Conservation (phyloP, 2,113 vertebrate species). For the Gadus macrocephalus region DNA sequence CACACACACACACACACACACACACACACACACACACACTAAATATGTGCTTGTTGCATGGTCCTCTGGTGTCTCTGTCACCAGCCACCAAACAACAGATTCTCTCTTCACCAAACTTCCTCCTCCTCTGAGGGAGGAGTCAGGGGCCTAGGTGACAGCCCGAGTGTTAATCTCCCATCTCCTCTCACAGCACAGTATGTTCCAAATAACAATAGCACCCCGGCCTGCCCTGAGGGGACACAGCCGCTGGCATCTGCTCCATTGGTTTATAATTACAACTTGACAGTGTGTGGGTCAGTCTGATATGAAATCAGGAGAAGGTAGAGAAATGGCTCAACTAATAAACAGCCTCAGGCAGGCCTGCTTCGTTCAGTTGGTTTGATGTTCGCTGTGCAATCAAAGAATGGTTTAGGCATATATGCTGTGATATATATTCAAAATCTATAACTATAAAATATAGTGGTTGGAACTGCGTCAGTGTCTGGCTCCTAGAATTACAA, state of each 20-base stretch:
- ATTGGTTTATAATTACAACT: conserved; percentile 50
- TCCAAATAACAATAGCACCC: conserved; percentile 60
- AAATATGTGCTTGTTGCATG: background rate
- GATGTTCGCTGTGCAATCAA: background rate
- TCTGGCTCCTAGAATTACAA: too few relatives aligned
- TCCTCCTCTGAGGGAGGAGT: conserved; percentile 3
- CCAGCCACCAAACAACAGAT: conserved; percentile 27
- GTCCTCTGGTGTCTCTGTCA: conserved; percentile 4
- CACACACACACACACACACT: background rate
- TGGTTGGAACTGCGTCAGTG: too few relatives aligned
- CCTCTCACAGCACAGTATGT: conserved; percentile 52
- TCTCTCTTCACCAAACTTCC: conserved; percentile 29
- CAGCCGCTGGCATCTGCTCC: conserved; percentile 35
- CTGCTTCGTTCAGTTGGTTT: conserved; percentile 3
- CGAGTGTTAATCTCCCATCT: conserved; percentile 42
- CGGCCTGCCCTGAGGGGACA: conserved; percentile 42
- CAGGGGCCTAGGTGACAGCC: conserved; percentile 21
- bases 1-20: background rate
- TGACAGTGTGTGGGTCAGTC: conserved; percentile 24
- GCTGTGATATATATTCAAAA: too few relatives aligned
- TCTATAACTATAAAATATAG: too few relatives aligned
- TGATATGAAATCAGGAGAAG: conserved; percentile 21
- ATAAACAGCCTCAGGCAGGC: conserved; percentile 10
- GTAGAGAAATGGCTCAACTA: conserved; percentile 25
- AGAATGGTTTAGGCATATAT: background rate